phyloP scores from a whole-genome alignment of 2,113 vertebrate species.

The Gambusia affinis region DNA sequence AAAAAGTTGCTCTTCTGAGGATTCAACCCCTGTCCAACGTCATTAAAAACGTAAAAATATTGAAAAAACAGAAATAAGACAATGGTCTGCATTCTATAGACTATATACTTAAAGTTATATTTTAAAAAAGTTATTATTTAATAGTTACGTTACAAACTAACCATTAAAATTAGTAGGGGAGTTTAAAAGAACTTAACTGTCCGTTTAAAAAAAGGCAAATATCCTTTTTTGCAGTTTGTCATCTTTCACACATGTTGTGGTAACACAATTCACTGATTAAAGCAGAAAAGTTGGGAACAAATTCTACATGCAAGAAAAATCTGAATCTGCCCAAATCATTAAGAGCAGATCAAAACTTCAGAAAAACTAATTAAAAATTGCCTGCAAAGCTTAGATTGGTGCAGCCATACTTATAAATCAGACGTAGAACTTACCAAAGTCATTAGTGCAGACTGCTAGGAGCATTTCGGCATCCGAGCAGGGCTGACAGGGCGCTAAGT shows the following conservation, averaged over 20 bases:
- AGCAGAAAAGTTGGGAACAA: no score
- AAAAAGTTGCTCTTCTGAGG: no score
- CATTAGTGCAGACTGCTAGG: constrained; percentile 92
- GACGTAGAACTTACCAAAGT: constrained; percentile 88
- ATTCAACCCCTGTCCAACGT: no score
- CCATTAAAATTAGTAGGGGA: not conserved
- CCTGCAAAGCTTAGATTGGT: not conserved
- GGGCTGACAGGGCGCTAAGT: constrained; percentile 88
- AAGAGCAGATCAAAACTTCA: not conserved
- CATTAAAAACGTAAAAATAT: not conserved
- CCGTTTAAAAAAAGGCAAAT: not conserved
- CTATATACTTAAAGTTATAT: no score
- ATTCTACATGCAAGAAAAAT: not conserved
- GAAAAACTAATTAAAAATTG: not conserved
- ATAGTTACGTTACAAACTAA: not conserved
- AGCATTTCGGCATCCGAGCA: constrained; percentile 92
- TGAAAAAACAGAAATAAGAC: not conserved
- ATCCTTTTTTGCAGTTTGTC: no score
- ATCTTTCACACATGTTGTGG: no score
- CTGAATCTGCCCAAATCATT: not conserved
- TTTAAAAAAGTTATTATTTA: not conserved
- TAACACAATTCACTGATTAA: not conserved
- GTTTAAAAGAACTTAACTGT: not conserved
- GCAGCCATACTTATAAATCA: not conserved
- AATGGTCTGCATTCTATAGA: no score